Evolutionary conservation across 2,797 vertebrate genomes (phyloP), one percentile per base, ranked within the genome.

Genomic region (Gorsachius magnificus): DNA sequence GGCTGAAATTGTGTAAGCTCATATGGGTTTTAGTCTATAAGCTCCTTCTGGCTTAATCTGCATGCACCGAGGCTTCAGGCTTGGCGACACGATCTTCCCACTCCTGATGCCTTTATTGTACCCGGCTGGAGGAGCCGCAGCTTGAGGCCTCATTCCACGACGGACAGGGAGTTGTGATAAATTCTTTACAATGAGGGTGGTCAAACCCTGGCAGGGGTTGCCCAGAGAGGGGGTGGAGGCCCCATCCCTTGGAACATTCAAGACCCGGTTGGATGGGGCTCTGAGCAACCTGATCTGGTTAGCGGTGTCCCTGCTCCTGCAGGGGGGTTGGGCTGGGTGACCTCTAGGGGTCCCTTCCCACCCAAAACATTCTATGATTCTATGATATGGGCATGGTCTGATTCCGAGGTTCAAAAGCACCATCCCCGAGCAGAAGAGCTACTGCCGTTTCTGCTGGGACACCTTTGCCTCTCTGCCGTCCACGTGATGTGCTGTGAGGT

Each of bases 21-120:
- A 1, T 21, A 19, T 5, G 12, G 0, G 31, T 78, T 50, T 68
- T 3, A 50, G 20, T 24, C 60, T 8, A 4, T 31, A 64, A 41
- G 9, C 4, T 25, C 43, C 24, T 68, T 90, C 35, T 31, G 31
- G 38, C 38, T 84, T 68, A 41, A 79, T 18, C 24, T 71, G 24
- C 43, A 36, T 46, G 51, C 65, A 74, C 3, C 0, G 1, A 54
- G 61, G 19, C 35, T 26, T 78, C 2, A 60, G 19, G 24, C 17
- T 69, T 41, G 68, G 45, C 22, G 72, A 41, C 25, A 35, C 33
- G 29, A 25, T 11, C 22, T 25, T 25, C 53, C 13, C 13, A 25
- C 28, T 80, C 63, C 36, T 29, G 31, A 28, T 28, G 26, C 31
- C 65, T 43, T 43, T 64, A 35, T 0, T 8, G 22, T 10, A 11